Percentiles rank a stretch among this genome's conserved stretches.
These are phyloP conservation scores for Pholis gunnellus DNA, from an alignment of 2,113 vertebrate genomes.

Conservation along the genomic window DNA sequence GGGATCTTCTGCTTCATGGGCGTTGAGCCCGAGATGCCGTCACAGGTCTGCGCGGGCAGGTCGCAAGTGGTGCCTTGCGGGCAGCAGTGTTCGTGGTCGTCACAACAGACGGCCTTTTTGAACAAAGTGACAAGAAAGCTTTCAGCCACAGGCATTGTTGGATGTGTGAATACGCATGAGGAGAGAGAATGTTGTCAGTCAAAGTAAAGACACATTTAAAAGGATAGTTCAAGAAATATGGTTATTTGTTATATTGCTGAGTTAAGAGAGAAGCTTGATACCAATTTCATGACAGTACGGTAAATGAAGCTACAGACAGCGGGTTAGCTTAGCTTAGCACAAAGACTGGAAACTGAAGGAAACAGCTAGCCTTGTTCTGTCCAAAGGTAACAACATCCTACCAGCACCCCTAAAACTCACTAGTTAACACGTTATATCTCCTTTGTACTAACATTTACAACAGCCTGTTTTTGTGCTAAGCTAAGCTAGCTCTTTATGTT, in stretches of 20 bases:
- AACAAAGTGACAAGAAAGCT: background rate
- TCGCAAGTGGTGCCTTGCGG: slow-evolving; percentile 62
- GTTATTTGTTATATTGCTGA: background rate
- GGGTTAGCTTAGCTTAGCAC: background rate
- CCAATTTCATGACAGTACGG: background rate
- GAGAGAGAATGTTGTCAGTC: background rate
- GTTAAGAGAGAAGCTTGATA: background rate
- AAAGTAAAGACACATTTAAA: background rate
- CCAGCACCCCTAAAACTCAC: background rate
- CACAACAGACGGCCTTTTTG: slow-evolving; percentile 81
- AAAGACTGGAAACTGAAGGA: background rate
- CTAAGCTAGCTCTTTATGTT: too few relatives aligned
- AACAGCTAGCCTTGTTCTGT: background rate
- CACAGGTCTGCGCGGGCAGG: background rate
- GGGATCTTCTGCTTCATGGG: slow-evolving; percentile 48
- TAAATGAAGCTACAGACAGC: background rate
- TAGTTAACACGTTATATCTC: too few relatives aligned
- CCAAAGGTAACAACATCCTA: too few relatives aligned
- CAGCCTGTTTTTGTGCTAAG: too few relatives aligned
- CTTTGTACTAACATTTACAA: background rate
- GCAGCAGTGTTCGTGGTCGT: slow-evolving; percentile 76
- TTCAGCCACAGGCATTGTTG: background rate
- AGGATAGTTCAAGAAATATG: background rate
- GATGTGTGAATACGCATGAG: background rate
- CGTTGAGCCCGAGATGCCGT: background rate